These are phyloP conservation scores for Taeniopygia guttata DNA, from an alignment of 2,797 vertebrate genomes.

Conservation along the genomic window DNA sequence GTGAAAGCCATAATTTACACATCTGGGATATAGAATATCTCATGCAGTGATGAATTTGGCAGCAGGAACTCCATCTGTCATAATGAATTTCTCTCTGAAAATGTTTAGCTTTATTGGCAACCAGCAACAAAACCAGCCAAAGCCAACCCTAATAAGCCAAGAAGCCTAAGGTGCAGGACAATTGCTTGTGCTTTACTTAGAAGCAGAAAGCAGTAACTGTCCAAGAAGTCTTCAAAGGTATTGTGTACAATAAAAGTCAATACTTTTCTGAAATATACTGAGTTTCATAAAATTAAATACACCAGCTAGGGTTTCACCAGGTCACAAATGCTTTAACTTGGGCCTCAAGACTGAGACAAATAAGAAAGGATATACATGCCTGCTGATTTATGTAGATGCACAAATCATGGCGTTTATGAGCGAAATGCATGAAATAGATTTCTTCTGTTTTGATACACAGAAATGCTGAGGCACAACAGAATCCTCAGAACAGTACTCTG, in stretches of 20 bases:
- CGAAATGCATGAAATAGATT: neutral
- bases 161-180: neutral
- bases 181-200: neutral
- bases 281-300: neutral
- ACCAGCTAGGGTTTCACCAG: neutral
- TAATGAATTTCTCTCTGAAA: neutral
- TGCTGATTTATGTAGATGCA: neutral
- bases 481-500: neutral
- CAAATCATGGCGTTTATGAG: neutral
- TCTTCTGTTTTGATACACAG: neutral
- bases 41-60: neutral
- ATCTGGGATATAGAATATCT: neutral
- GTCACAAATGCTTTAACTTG: neutral
- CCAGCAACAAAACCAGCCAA: neutral
- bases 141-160: neutral
- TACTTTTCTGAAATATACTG: neutral
- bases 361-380: neutral
- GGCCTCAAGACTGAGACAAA: neutral
- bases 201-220: neutral
- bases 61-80: neutral
- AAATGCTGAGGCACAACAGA: neutral
- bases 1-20: neutral
- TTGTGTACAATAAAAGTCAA: neutral
- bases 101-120: neutral
- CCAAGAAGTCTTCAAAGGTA: neutral